Evolutionary conservation across 2,113 vertebrate genomes (phyloP).

Genomic region (Probosciger aterrimus): DNA sequence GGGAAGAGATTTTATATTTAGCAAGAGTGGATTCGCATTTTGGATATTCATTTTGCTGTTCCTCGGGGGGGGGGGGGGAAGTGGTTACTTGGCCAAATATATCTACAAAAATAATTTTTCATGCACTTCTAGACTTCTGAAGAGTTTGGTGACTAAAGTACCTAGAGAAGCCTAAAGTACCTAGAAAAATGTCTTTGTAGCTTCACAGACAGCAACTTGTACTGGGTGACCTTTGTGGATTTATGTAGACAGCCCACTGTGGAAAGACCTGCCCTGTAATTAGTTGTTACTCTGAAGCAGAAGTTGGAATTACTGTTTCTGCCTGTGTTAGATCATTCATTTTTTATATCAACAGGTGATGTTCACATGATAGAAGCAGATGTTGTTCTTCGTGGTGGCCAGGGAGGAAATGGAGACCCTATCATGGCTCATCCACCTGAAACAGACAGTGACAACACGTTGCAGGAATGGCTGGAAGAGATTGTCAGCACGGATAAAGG

Average conservation of each 20-base stretch:
- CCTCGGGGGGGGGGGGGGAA: not conserved
- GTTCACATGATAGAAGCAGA: constrained; percentile 94
- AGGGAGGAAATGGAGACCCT: constrained; percentile 72
- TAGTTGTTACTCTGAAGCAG: not conserved
- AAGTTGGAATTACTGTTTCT: not conserved
- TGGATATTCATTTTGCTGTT: not conserved
- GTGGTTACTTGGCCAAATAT: not conserved
- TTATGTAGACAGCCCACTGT: fast-evolving
- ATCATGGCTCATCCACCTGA: constrained; percentile 93
- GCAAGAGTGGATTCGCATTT: not conserved
- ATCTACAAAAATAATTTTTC: not conserved
- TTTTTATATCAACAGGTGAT: constrained; percentile 69
- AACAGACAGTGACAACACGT: constrained; percentile 85
- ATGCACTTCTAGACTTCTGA: fast-evolving
- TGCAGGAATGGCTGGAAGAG: constrained; percentile 83
- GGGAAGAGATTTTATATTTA: not conserved
- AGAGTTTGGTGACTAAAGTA: not conserved
- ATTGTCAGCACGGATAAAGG: constrained; percentile 79
- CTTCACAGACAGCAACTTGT: not conserved
- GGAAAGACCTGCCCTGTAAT: not conserved
- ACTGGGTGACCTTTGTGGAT: not conserved
- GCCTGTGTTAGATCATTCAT: not conserved
- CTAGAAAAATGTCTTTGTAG: fast-evolving
- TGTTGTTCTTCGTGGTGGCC: constrained; percentile 75
- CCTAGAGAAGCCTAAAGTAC: fast-evolving